Evolutionary conservation across 1,140 invertebrate genomes (phyloP).

Genomic region (Trinorchestia longiramus): DNA sequence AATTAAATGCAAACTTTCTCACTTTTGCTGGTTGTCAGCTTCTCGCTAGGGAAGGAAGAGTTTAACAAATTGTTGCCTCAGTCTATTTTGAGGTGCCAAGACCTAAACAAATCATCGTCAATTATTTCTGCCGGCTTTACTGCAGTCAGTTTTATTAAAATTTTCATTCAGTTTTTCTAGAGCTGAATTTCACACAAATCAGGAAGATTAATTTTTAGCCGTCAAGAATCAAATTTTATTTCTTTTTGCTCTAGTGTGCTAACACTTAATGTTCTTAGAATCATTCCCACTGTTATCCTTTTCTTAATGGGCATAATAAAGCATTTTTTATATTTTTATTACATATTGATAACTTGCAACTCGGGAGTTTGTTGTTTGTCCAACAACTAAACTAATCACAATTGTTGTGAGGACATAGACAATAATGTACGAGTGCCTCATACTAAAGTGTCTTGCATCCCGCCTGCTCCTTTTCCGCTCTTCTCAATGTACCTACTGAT

Average conservation of each 20-base stretch:
- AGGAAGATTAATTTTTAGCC: not conserved
- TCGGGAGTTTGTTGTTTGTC: too few relatives aligned
- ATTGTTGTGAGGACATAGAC: too few relatives aligned
- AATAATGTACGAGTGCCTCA: too few relatives aligned
- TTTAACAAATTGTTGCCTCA: not conserved
- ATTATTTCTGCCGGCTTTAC: not conserved
- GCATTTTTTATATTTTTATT: too few relatives aligned
- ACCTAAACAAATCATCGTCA: not conserved
- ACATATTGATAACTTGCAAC: too few relatives aligned
- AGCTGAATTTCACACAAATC: not conserved
- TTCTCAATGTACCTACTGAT: too few relatives aligned
- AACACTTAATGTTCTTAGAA: too few relatives aligned
- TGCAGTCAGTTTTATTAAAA: not conserved
- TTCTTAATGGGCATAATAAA: too few relatives aligned
- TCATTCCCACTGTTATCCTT: too few relatives aligned
- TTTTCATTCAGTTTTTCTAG: not conserved
- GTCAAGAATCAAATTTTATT: not conserved
- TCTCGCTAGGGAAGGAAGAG: not conserved
- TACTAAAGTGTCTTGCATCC: too few relatives aligned
- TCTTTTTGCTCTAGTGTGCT: not conserved
- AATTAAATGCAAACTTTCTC: conserved; percentile 11
- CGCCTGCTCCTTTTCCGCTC: too few relatives aligned
- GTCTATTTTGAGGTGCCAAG: not conserved
- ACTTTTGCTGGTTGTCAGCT: not conserved
- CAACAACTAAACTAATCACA: too few relatives aligned